Evolutionary conservation across 2,113 vertebrate genomes (phyloP), one percentile per base, ranked within the genome.

Genomic region (Ascaphus truei): DNA sequence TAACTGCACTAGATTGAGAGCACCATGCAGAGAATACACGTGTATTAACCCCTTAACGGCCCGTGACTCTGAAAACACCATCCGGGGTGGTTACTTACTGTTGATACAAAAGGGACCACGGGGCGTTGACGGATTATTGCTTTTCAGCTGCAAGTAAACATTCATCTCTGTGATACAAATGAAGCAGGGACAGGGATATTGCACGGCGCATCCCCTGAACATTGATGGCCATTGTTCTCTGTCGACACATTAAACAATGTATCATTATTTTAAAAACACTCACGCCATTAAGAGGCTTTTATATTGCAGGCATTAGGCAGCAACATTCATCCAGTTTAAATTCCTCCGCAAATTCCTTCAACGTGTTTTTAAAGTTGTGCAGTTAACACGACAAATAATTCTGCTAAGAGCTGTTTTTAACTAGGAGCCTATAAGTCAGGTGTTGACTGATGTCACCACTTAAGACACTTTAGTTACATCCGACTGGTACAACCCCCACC

Each of bases 101-200:
- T n/a, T n/a, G n/a, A 36, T 39, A 41, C 23, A 36, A 33, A 45
- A 56, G 43, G 27, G 51, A 45, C 63, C 52, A 39, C 43, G 6
- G 25, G 48, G 13, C 50, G 29, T 66, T 56, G 34, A 67, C 50
- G 36, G 51, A 53, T 53, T 18, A 67, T 56, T 55, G 50, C 53
- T 41, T 45, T 56, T 30, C 51, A 56, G 11, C 12, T n/a, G 10
- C 12, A 33, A 31, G 16, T 33, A 45, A 56, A 45, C 29, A 67
- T 55, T 30, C 55, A 31, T 55, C 51, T 33, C 10, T 56, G 39
- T 7, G 5, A 20, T 33, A 53, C 41, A 36, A 23, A 15, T 43
- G 63, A 45, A 57, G 37, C 51, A 67, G 1, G 25, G 33, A 22
- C 7, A 45, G 15, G 16, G 3, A 47, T 45, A 67, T 43, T 43